Evolutionary conservation across 1,140 invertebrate genomes (phyloP), one percentile per base, ranked within the genome.

Genomic region (Hyles euphorbiae): DNA sequence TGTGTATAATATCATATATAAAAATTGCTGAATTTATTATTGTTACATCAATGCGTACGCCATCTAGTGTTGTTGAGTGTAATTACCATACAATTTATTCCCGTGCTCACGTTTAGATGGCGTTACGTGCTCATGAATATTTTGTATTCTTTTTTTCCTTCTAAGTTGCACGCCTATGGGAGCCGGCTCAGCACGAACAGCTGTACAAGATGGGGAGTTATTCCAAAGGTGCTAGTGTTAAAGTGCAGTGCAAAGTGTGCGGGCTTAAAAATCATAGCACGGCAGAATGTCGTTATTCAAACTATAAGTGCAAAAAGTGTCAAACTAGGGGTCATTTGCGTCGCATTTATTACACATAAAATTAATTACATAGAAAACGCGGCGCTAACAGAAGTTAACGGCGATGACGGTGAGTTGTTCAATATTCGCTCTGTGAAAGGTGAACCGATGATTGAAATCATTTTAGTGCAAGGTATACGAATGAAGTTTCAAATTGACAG

Each of bases 401-500:
- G 33, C 47, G 59, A 60, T 40, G 59, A 55, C 34, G 52, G 53
- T 55, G 11, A 55, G 59, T 55, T 60, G 32, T 60, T 49, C 34
- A 49, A 60, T 44, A 60, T 55, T 60, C 46, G 59, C 46, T 61
- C 47, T 6, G 34, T 51, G 45, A 34, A 10, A 22, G 59, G 59
- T 2, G 53, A 55, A 51, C 59, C 59, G 7, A 56, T 61, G 53
- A 32, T 46, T 5, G 59, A 51, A 46, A 34, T 34, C 2, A 43
- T 61, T 3, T n/a, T 40, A 34, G 36, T 61, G 11, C 12, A 61
- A 3, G 53, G 53, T 2, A 36, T 61, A 33, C 9, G 32, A 44
- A 51, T 61, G 32, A 22, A 52, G 43, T 61, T 61, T 52, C 46
- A 61, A 52, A 56, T 61, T 9, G 59, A 61, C 50, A 62, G 60